phyloP scores from a whole-genome alignment of 2,113 vertebrate genomes.

The Tetraodon nigroviridis region DNA sequence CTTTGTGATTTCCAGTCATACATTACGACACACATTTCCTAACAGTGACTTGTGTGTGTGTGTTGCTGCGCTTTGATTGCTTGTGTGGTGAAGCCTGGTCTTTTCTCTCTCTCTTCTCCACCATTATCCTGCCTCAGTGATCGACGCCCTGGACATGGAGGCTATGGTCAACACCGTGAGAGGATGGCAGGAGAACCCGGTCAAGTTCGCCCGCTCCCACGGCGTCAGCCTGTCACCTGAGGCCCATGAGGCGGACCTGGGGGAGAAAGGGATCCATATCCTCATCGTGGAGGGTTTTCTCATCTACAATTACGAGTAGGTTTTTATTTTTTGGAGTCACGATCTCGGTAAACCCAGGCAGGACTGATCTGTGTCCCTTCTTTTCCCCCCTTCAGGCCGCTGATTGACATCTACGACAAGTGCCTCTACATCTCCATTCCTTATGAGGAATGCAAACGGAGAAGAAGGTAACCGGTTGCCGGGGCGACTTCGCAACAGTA shows the following conservation, averaged over 20 bases:
- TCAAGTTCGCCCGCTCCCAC: conserved; percentile 79
- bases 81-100: conserved; percentile 33
- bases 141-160: conserved; percentile 78
- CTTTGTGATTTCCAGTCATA: conserved; percentile 41
- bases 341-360: not conserved
- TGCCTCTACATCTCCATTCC: conserved; percentile 90
- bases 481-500: not conserved
- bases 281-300: conserved; percentile 94
- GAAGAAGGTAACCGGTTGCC: conserved; percentile 81
- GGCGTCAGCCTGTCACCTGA: conserved; percentile 68
- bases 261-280: conserved; percentile 75
- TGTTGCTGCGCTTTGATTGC: conserved; percentile 24
- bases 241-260: conserved; percentile 48
- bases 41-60: conserved; percentile 40
- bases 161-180: conserved; percentile 76
- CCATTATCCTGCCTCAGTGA: conserved; percentile 66
- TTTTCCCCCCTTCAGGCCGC: conserved; percentile 74
- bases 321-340: not conserved
- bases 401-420: conserved; percentile 83
- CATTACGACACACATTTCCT: conserved; percentile 56
- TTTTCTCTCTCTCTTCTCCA: conserved; percentile 30
- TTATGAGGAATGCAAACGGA: conserved; percentile 89
- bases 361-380: conserved; percentile 26
- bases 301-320: conserved; percentile 88
- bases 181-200: conserved; percentile 78